These are phyloP conservation scores for Cotesia glomerata DNA, from an alignment of 1,140 invertebrate species.

Conservation along the genomic window DNA sequence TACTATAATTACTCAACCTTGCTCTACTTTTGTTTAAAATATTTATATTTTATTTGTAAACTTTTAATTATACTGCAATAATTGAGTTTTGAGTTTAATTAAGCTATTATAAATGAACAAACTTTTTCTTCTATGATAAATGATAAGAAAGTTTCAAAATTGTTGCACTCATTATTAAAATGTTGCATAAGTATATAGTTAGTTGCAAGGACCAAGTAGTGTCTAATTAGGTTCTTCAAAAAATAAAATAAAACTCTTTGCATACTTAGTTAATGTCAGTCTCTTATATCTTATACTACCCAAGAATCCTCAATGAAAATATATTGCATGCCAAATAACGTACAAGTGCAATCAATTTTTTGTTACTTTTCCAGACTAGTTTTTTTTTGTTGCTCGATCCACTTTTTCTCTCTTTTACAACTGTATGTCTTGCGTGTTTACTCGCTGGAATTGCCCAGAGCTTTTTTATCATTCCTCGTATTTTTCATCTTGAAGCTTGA, in stretches of 20 bases:
- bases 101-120: too few species aligned
- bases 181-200: too few species aligned
- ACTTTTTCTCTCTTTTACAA: constrained; percentile 3
- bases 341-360: constrained; percentile 16
- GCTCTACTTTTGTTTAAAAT: neutral
- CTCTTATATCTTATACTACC: neutral
- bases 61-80: neutral
- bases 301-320: constrained; percentile 30
- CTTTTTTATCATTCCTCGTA: constrained; percentile 7
- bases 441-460: constrained; percentile 22
- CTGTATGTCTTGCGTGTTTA: constrained; percentile 4
- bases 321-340: constrained; percentile 13
- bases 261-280: constrained; percentile 27
- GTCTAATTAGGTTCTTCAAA: neutral
- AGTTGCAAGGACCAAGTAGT: neutral
- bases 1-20: neutral
- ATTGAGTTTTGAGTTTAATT: too few species aligned
- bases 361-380: neutral
- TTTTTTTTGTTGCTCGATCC: neutral
- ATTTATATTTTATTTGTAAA: neutral
- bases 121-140: too few species aligned
- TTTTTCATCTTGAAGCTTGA: neutral
- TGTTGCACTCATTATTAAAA: too few species aligned
- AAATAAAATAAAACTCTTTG: constrained; percentile 25
- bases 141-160: too few species aligned